phyloP scores from a whole-genome alignment of 2,797 vertebrate species.

The Sylvilagus floridanus region DNA sequence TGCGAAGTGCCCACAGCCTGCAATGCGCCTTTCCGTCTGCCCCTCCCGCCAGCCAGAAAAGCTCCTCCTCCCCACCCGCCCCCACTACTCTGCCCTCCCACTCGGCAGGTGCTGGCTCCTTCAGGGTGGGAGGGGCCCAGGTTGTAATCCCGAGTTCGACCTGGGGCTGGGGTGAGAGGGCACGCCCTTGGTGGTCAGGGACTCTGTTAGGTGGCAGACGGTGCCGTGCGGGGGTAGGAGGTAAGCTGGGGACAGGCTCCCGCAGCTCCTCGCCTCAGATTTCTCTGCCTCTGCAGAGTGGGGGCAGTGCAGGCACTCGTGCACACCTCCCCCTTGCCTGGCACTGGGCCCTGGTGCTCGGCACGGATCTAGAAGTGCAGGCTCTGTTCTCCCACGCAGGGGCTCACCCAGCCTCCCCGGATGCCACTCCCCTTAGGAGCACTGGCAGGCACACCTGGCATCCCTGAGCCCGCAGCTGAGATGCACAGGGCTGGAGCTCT shows the following conservation, averaged over 20 bases:
- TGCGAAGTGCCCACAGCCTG: neutral
- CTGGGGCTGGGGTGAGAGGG: neutral
- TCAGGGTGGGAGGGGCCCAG: neutral
- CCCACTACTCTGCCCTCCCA: neutral
- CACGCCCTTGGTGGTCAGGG: neutral
- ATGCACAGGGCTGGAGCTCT: neutral
- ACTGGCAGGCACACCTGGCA: neutral
- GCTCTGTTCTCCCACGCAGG: constrained; percentile 37
- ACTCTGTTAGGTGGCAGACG: neutral
- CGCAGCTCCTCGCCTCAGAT: neutral
- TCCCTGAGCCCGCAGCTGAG: neutral
- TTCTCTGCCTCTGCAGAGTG: constrained; percentile 48
- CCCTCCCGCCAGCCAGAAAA: neutral
- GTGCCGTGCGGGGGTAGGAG: neutral
- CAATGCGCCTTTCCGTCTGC: neutral
- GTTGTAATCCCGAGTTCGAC: neutral
- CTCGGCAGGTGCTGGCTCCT: neutral
- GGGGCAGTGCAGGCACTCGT: constrained; percentile 2
- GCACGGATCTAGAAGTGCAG: neutral
- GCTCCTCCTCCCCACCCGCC: neutral
- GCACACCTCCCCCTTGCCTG: constrained; percentile 46
- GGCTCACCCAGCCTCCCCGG: neutral
- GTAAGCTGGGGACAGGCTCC: constrained; percentile 61
- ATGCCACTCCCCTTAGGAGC: neutral
- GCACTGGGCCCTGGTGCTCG: neutral